phyloP scores from a whole-genome alignment of 2,113 vertebrate genomes.

The Antechinus stuartii region DNA sequence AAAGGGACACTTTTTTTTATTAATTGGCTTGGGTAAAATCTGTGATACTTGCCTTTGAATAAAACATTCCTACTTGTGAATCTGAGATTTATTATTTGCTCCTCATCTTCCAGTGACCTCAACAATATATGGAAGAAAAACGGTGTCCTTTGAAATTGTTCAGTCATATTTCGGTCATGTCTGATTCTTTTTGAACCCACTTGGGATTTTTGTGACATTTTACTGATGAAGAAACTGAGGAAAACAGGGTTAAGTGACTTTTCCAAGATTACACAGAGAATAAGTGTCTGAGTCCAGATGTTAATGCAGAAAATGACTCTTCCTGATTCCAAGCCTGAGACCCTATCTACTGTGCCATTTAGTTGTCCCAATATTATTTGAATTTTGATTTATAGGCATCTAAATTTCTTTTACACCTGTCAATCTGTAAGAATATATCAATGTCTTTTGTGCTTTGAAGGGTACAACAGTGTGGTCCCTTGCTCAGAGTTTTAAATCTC shows the following conservation, averaged over 20 bases:
- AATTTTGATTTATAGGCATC: conserved; percentile 10
- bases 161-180: background rate
- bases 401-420: background rate
- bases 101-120: background rate
- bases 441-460: background rate
- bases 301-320: background rate
- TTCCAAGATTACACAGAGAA: background rate
- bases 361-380: background rate
- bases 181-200: background rate
- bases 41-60: background rate
- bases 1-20: background rate
- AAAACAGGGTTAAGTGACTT: background rate
- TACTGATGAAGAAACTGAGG: background rate
- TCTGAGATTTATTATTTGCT: background rate
- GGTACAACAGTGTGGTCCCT: background rate
- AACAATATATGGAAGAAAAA: background rate
- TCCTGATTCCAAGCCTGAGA: background rate
- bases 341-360: background rate
- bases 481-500: background rate
- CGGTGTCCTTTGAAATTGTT: background rate
- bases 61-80: background rate
- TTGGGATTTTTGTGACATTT: background rate
- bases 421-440: background rate
- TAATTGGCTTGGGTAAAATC: background rate
- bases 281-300: background rate